Evolutionary conservation across 2,797 vertebrate species (phyloP).

Genomic region (Graptemys geographica): DNA sequence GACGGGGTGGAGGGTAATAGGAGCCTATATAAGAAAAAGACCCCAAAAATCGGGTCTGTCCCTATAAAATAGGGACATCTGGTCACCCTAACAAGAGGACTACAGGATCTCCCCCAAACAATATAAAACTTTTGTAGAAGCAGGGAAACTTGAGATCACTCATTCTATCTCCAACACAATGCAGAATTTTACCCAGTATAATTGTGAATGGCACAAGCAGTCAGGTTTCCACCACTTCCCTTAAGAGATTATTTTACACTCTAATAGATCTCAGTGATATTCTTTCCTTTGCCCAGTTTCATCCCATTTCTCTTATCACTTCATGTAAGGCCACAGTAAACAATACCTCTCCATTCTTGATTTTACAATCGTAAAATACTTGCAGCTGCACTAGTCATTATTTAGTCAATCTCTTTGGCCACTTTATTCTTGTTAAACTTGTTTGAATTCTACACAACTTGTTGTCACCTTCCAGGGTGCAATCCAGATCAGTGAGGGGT

Average conservation of each 20-base stretch:
- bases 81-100: background rate
- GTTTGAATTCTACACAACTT: background rate
- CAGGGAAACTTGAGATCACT: background rate
- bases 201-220: background rate
- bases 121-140: too few relatives aligned
- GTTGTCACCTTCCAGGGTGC: background rate
- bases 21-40: too few relatives aligned
- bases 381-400: background rate
- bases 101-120: background rate
- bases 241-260: background rate
- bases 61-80: too few relatives aligned
- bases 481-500: too few relatives aligned
- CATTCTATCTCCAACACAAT: background rate
- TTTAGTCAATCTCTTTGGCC: background rate
- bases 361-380: background rate
- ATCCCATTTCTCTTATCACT: background rate
- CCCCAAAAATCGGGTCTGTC: too few relatives aligned
- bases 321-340: background rate
- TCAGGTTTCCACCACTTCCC: background rate
- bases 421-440: background rate
- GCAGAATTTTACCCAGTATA: background rate
- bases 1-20: too few relatives aligned
- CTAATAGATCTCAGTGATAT: background rate
- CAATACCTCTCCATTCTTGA: background rate
- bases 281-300: background rate